Conservation (phyloP, 2,888 invertebrate genomes). For the Fragum sueziense region DNA sequence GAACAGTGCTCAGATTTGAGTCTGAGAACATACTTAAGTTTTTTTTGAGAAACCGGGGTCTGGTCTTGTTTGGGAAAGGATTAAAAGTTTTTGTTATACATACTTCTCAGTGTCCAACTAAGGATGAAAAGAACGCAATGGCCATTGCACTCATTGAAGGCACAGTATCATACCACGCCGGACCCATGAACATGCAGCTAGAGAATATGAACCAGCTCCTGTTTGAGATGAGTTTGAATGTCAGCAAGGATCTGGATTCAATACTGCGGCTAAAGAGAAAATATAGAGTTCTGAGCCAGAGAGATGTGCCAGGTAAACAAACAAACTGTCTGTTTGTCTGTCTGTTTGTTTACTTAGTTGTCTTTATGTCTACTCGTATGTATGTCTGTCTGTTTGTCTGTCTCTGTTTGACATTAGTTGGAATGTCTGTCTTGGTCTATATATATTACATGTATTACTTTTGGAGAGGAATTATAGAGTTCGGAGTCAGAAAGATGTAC, state of each 20-base stretch:
- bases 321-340: background rate
- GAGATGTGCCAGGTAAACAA: constrained; percentile 78
- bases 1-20: too few relatives aligned
- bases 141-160: constrained; percentile 67
- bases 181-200: constrained; percentile 81
- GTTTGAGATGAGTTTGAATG: constrained; percentile 71
- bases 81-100: too few relatives aligned
- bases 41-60: too few relatives aligned
- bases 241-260: constrained; percentile 70
- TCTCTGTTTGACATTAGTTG: too few relatives aligned
- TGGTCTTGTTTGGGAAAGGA: too few relatives aligned
- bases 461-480: too few relatives aligned
- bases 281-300: constrained; percentile 73
- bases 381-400: background rate
- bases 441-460: too few relatives aligned
- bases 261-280: constrained; percentile 68
- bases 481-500: too few relatives aligned
- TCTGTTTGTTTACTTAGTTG: background rate
- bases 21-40: too few relatives aligned
- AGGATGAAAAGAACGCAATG: constrained; percentile 60
- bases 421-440: too few relatives aligned
- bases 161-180: constrained; percentile 79
- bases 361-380: background rate
- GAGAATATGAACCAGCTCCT: constrained; percentile 73
- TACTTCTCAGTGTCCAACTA: constrained; percentile 77